Conservation (phyloP, 1,140 invertebrate genomes). For the Stegodyphus mimosarum region DNA sequence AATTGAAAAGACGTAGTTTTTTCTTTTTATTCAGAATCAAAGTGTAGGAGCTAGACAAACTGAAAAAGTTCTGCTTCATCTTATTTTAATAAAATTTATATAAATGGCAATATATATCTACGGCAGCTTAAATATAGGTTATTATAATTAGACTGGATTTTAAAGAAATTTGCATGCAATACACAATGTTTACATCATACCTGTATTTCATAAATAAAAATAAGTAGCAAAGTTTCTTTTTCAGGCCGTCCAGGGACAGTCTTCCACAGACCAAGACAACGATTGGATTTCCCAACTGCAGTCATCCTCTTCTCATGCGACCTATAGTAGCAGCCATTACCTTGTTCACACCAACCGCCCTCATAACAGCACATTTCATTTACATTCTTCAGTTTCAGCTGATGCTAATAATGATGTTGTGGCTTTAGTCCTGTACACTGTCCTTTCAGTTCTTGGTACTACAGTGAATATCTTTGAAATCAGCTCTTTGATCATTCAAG, state of each 20-base stretch:
- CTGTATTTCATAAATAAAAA: no score
- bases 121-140: no score
- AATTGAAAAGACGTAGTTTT: no score
- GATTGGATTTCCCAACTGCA: slow-evolving; percentile 42
- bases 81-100: no score
- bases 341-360: background rate
- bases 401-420: slow-evolving; percentile 35
- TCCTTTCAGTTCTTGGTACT: slow-evolving; percentile 60
- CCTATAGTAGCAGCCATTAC: slow-evolving; percentile 9
- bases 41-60: no score
- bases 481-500: slow-evolving; percentile 61
- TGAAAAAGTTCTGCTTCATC: no score
- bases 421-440: slow-evolving; percentile 51
- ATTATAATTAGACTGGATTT: no score
- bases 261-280: slow-evolving; percentile 48
- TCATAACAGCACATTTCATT: slow-evolving; percentile 2
- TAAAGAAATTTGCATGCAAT: no score
- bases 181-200: no score
- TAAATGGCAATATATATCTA: no score
- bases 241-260: slow-evolving; percentile 48
- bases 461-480: slow-evolving; percentile 63
- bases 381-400: background rate
- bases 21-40: no score
- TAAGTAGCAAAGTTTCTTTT: background rate
- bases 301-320: background rate